Evolutionary conservation across 2,888 invertebrate species (phyloP), one percentile per base, ranked within the genome.

Genomic region (Synergus japonicus): DNA sequence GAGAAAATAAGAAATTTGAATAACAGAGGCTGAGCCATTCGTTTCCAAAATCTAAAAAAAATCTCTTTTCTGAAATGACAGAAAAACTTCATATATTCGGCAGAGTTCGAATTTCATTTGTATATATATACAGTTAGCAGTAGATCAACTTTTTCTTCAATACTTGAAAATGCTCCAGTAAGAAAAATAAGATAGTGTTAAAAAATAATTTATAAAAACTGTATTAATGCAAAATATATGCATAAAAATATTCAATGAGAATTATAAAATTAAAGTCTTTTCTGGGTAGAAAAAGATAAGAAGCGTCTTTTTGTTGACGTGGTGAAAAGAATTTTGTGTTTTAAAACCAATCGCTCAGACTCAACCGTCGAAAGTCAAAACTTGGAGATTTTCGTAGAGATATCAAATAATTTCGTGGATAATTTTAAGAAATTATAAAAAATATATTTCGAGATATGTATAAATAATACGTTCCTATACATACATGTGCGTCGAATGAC

Each of bases 1-100:
- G 79, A 9, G 64, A 73, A 73, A 43, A 41, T 54, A 46, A 64
- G 43, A n/a, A 69, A 29, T 44, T 60, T 58, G 76, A 73, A 78
- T 49, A 78, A 78, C 73, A 54, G 80, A 78, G 58, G 76, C 76
- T 37, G 37, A 37, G 37, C 37, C 37, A 37, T 37, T 37, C 37
- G 37, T 37, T 37, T 37, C 37, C 37, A 0, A 37, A 37, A 37
- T 37, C 37, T 37, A 37, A 37, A 37, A 37, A 37, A 37, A 37
- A 37, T 37, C 37, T 37, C 78, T 77, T 41, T 44, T 41, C n/a
- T 44, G 44, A 15, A 49, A 49, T 15, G 7, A 49, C n/a, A n/a
- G 49, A 49, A 49, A 49, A 49, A 1, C 49, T 49, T 15, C 49
- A 49, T 49, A 49, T 49, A 49, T 49, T 49, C 49, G n/a, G 49